Evolutionary conservation across 1,140 invertebrate species (phyloP).

Genomic region (Zaprionus capensis): DNA sequence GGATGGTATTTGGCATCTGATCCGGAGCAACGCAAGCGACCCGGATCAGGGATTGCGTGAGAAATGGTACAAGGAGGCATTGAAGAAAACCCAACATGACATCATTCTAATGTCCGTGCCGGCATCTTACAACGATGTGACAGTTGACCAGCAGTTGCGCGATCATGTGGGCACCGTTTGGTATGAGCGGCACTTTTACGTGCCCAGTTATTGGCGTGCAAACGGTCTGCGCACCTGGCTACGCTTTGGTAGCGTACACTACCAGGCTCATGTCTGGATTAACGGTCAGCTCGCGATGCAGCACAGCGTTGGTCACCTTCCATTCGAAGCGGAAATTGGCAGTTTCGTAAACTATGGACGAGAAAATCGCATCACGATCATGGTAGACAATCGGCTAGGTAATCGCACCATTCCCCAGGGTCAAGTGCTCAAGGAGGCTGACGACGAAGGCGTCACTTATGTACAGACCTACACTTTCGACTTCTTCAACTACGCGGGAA

Average conservation of each 20-base stretch:
- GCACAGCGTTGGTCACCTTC: slow-evolving; percentile 97
- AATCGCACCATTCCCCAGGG: slow-evolving; percentile 93
- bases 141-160: slow-evolving; percentile 90
- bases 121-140: slow-evolving; percentile 97
- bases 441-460: slow-evolving; percentile 88
- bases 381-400: slow-evolving; percentile 95
- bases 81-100: slow-evolving; percentile 28
- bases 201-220: slow-evolving; percentile 89
- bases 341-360: slow-evolving; percentile 87
- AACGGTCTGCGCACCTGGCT: slow-evolving; percentile 90
- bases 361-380: slow-evolving; percentile 94
- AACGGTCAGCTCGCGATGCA: slow-evolving; percentile 91
- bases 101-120: slow-evolving; percentile 95
- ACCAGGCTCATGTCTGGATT: slow-evolving; percentile 94
- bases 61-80: slow-evolving; percentile 88
- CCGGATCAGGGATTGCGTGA: slow-evolving; percentile 89
- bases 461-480: slow-evolving; percentile 96
- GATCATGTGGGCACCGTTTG: slow-evolving; percentile 98
- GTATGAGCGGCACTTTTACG: slow-evolving; percentile 93
- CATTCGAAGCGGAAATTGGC: slow-evolving; percentile 94
- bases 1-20: slow-evolving; percentile 95
- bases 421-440: slow-evolving; percentile 86
- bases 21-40: slow-evolving; percentile 87
- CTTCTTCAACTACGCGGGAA: slow-evolving; percentile 99
- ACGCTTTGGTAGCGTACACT: slow-evolving; percentile 95